Percentiles rank a stretch among this genome's conserved stretches.
Evolutionary conservation across 1,140 invertebrate species (phyloP).

Genomic region (Bemisia tabaci): DNA sequence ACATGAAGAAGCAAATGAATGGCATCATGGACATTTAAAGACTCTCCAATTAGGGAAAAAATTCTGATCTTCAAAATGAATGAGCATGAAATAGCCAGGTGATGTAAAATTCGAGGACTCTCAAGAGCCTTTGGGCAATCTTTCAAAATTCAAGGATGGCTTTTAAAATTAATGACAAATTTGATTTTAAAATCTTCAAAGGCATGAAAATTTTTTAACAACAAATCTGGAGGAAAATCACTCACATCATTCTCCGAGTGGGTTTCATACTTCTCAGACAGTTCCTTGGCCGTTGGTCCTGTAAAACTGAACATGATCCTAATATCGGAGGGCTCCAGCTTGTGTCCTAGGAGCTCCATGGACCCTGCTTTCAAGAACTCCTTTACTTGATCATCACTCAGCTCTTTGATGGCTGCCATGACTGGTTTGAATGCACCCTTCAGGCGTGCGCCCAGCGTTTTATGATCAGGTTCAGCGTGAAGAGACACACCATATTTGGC

Average conservation of each 20-base stretch:
- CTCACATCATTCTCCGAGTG: constrained; percentile 69
- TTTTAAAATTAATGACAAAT: too few species aligned
- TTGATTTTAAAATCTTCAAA: too few species aligned
- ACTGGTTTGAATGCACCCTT: constrained; percentile 85
- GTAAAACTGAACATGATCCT: constrained; percentile 68
- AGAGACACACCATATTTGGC: constrained; percentile 85
- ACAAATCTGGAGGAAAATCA: too few species aligned
- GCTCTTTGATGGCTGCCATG: constrained; percentile 62
- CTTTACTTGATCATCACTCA: constrained; percentile 69
- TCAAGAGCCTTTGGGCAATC: too few species aligned
- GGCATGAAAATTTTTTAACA: too few species aligned
- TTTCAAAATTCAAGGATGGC: too few species aligned
- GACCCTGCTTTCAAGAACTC: constrained; percentile 55
- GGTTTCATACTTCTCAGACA: constrained; percentile 65
- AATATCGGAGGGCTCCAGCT: constrained; percentile 57
- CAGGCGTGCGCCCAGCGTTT: constrained; percentile 67
- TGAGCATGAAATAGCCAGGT: too few species aligned
- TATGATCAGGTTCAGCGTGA: constrained; percentile 83
- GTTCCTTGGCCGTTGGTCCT: constrained; percentile 38
- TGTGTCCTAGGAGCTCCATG: constrained; percentile 58
- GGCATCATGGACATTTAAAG: too few species aligned
- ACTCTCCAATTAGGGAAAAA: too few species aligned
- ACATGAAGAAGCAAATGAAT: too few species aligned
- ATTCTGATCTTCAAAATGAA: too few species aligned
- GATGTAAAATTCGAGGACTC: too few species aligned